Conservation (phyloP, 2,888 invertebrate genomes). For the Mythimna pallens region DNA sequence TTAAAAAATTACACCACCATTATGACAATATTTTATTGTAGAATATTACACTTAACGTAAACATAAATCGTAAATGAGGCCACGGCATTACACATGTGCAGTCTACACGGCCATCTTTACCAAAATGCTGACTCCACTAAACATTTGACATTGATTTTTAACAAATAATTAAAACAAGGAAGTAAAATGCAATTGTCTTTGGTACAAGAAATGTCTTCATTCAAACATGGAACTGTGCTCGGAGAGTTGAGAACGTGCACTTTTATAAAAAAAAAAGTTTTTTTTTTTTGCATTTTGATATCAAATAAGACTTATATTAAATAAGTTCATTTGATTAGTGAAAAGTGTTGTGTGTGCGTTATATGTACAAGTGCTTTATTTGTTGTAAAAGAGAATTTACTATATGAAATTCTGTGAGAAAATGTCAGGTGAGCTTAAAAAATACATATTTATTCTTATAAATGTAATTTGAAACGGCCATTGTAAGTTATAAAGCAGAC, state of each 20-base stretch:
- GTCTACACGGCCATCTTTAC: conserved; percentile 43
- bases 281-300: conserved; percentile 26
- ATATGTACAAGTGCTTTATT: conserved; percentile 7
- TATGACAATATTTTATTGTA: conserved; percentile 50
- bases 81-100: conserved; percentile 65
- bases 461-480: not conserved
- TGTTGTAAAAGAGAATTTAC: conserved; percentile 6
- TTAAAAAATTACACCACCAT: conserved; percentile 38
- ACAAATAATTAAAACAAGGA: conserved; percentile 76
- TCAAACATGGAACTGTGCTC: conserved; percentile 58
- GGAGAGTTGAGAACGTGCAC: conserved; percentile 72
- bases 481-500: not conserved
- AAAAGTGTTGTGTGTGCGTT: conserved; percentile 48
- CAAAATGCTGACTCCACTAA: conserved; percentile 68
- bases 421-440: conserved; percentile 70
- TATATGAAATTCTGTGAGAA: conserved; percentile 58
- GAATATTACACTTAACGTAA: conserved; percentile 62
- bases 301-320: not conserved
- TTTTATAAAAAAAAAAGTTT: conserved; percentile 52
- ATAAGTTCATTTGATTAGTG: conserved; percentile 24
- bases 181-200: conserved; percentile 65
- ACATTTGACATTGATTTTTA: conserved; percentile 76
- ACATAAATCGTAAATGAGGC: conserved; percentile 68
- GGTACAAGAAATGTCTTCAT: conserved; percentile 60
- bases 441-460: not conserved